phyloP scores from a whole-genome alignment of 2,113 vertebrate genomes.

The Platysternon megacephalum region DNA sequence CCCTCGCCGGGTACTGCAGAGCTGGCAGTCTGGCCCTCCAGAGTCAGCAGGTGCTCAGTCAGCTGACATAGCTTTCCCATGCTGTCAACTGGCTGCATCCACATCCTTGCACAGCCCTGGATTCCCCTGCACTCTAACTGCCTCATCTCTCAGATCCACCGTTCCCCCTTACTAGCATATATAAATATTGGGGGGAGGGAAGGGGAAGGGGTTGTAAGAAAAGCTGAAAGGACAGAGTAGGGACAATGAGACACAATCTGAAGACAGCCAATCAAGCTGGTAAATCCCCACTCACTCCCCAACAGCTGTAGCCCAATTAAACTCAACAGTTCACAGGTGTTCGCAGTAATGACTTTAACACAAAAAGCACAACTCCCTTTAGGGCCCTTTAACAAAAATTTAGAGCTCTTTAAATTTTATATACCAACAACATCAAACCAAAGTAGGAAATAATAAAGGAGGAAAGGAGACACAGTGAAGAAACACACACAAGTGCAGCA shows the following conservation, averaged over 20 bases:
- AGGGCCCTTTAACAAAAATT: constrained; percentile 83
- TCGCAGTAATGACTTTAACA: constrained; percentile 78
- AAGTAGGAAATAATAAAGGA: constrained; percentile 81
- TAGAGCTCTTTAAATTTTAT: constrained; percentile 87
- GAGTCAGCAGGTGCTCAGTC: neutral
- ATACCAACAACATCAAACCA: constrained; percentile 83
- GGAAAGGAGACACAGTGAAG: constrained; percentile 53
- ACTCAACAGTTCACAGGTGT: constrained; percentile 82
- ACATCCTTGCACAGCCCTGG: neutral
- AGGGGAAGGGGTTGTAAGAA: neutral
- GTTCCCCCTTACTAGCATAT: neutral
- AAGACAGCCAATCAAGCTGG: constrained; percentile 62
- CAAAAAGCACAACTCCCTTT: constrained; percentile 78
- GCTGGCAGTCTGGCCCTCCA: neutral
- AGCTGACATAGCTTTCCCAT: neutral
- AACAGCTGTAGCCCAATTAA: constrained; percentile 85
- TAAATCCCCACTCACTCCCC: constrained; percentile 67
- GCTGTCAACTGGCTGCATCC: constrained; percentile 11
- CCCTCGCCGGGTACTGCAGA: rapidly evolving
- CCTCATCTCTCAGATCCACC: neutral
- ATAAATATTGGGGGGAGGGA: neutral
- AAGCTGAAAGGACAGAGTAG: neutral
- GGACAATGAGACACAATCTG: neutral
- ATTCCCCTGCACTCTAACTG: neutral
- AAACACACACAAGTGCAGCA: neutral